phyloP scores from a whole-genome alignment of 2,113 vertebrate genomes.

The Carassius carassius region DNA sequence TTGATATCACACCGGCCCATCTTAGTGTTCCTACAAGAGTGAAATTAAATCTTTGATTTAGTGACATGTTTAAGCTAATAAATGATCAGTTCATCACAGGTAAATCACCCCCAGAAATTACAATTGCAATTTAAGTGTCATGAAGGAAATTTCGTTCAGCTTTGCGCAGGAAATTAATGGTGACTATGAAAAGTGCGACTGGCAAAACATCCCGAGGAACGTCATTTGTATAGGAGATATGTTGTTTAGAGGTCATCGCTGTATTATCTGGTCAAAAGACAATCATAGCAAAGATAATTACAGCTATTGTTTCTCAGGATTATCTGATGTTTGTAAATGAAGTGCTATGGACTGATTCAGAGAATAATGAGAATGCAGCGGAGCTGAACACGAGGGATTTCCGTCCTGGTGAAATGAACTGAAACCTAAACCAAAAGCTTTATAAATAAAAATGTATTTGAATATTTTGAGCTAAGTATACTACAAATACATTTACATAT shows the following conservation, averaged over 20 bases:
- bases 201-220: not conserved
- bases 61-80: conserved; percentile 28
- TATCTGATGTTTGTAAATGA: conserved; percentile 27
- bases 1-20: conserved; percentile 25
- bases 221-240: conserved; percentile 1
- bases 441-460: no score
- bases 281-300: conserved; percentile 27
- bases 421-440: not conserved
- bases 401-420: not conserved
- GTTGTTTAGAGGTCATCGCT: conserved; percentile 17
- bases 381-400: not conserved
- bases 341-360: not conserved
- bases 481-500: no score
- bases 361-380: conserved; percentile 6
- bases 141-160: conserved; percentile 15
- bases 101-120: conserved; percentile 43
- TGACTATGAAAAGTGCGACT: conserved; percentile 19
- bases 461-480: no score
- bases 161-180: conserved; percentile 1
- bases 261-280: conserved; percentile 2
- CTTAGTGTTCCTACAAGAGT: conserved; percentile 6
- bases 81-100: conserved; percentile 43
- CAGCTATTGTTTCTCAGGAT: conserved; percentile 8
- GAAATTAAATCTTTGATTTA: conserved; percentile 49
- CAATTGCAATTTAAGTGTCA: conserved; percentile 53